Conservation (phyloP, 2,797 vertebrate species). For the Centropyge bicolor region DNA sequence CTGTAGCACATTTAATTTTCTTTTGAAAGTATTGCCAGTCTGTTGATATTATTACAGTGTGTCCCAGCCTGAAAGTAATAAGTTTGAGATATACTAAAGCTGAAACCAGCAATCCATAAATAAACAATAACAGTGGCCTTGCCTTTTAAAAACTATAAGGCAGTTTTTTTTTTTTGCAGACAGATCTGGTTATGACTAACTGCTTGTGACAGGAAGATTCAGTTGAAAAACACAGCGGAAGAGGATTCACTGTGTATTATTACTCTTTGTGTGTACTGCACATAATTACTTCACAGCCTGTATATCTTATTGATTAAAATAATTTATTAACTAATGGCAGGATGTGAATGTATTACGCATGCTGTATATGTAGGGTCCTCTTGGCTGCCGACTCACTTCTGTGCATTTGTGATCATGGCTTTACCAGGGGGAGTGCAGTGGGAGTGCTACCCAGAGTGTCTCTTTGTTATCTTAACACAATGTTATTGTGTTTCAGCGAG, state of each 20-base stretch:
- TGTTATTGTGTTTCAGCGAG: slow-evolving; percentile 67
- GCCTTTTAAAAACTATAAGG: slow-evolving; percentile 52
- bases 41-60: slow-evolving; percentile 63
- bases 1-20: slow-evolving; percentile 58
- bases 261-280: slow-evolving; percentile 24
- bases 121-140: slow-evolving; percentile 64
- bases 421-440: slow-evolving; percentile 53
- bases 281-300: slow-evolving; percentile 20
- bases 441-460: slow-evolving; percentile 60
- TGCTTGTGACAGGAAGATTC: slow-evolving; percentile 45
- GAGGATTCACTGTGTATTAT: slow-evolving; percentile 46
- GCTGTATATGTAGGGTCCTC: slow-evolving; percentile 12
- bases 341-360: slow-evolving; percentile 22
- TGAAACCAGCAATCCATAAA: slow-evolving; percentile 65
- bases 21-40: slow-evolving; percentile 56
- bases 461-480: slow-evolving; percentile 74
- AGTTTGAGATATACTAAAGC: slow-evolving; percentile 59
- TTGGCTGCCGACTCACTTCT: slow-evolving; percentile 27
- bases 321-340: slow-evolving; percentile 14
- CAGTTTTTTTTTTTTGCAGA: slow-evolving; percentile 2
- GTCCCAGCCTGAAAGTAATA: slow-evolving; percentile 69
- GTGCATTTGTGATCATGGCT: slow-evolving; percentile 44
- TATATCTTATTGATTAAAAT: slow-evolving; percentile 25
- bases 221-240: slow-evolving; percentile 20
- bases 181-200: slow-evolving; percentile 55